phyloP scores from a whole-genome alignment of 2,797 vertebrate species.

The Neosilurus hyrtlii region DNA sequence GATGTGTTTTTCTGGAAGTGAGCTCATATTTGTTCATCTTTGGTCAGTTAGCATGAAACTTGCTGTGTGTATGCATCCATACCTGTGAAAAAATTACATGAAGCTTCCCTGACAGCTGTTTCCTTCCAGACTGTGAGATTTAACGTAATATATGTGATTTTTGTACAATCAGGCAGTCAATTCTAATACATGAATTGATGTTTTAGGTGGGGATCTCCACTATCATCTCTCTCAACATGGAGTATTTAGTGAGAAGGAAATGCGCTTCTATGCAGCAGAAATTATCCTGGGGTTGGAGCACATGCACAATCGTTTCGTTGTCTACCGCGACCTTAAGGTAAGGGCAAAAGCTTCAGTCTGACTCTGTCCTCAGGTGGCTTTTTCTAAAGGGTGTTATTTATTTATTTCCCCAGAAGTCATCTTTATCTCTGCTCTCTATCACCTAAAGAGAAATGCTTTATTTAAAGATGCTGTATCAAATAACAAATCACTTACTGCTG shows the following conservation, averaged over 20 bases:
- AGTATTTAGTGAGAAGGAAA: constrained; percentile 95
- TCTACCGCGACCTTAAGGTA: constrained; percentile 98
- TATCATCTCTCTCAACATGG: constrained; percentile 98
- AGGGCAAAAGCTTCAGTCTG: not conserved
- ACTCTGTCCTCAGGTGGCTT: not conserved
- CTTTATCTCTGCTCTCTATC: not conserved
- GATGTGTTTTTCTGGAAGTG: too few relatives aligned
- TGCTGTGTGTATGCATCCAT: too few relatives aligned
- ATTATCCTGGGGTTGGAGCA: constrained; percentile 97
- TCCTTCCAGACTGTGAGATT: too few relatives aligned
- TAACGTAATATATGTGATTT: not conserved
- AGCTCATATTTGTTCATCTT: too few relatives aligned
- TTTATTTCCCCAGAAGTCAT: not conserved
- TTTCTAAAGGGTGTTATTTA: not conserved
- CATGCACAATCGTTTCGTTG: constrained; percentile 95
- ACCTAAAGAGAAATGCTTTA: not conserved
- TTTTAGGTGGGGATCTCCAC: constrained; percentile 92
- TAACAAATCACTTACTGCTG: not conserved
- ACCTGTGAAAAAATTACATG: too few relatives aligned
- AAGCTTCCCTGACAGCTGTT: too few relatives aligned
- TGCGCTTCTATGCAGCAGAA: constrained; percentile 96
- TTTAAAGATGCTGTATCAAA: not conserved
- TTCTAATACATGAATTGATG: not conserved
- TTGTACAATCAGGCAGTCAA: not conserved
- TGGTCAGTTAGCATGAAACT: too few relatives aligned